These are phyloP conservation scores for Larimichthys polyactis DNA, from an alignment of 2,113 vertebrate species.

Conservation along the genomic window DNA sequence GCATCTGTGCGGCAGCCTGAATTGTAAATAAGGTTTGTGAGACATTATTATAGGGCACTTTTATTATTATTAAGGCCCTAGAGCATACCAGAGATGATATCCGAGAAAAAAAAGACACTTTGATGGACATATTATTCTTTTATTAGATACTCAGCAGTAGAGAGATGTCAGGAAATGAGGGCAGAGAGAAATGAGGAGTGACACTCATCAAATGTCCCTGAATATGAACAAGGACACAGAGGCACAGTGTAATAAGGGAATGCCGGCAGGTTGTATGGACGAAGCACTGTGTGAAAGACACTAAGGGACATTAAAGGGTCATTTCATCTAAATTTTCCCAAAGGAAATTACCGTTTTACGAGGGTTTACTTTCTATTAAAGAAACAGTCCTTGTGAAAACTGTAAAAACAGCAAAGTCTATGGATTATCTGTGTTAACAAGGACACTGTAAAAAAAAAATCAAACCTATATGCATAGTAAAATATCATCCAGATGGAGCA, in stretches of 20 bases:
- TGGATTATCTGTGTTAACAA: neutral
- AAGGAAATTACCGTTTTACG: neutral
- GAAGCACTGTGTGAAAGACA: neutral
- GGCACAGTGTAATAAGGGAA: neutral
- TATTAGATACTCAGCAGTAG: neutral
- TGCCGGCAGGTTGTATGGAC: neutral
- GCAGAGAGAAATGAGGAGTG: neutral
- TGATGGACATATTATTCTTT: neutral
- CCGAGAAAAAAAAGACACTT: neutral
- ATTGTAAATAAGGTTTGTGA: slow-evolving; percentile 11
- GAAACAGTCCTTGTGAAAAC: neutral
- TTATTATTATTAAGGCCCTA: neutral
- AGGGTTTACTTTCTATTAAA: neutral
- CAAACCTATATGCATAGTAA: neutral
- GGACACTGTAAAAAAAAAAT: too few relatives aligned
- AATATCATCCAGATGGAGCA: neutral
- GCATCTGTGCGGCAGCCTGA: neutral
- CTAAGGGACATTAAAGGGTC: neutral
- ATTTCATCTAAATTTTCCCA: neutral
- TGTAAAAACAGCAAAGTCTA: neutral
- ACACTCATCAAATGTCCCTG: neutral
- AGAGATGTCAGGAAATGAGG: neutral
- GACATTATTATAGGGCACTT: neutral
- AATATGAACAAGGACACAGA: neutral
- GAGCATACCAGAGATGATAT: neutral